Percentiles rank a stretch among this genome's conserved stretches.
Evolutionary conservation across 2,888 invertebrate genomes (phyloP).

Genomic region (Agrypnus murinus): DNA sequence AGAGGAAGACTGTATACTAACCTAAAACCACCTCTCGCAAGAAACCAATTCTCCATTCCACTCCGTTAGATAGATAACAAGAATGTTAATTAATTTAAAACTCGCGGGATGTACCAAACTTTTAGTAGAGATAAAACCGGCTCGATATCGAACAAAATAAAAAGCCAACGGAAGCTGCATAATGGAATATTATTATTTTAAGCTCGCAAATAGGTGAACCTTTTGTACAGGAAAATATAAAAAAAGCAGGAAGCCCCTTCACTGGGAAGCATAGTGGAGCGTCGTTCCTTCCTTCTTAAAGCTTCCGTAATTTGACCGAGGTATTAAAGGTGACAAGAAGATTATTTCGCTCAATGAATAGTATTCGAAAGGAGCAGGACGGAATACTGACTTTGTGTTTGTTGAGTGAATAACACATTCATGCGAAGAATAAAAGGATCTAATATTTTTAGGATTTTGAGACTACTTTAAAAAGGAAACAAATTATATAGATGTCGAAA

Average conservation of each 20-base stretch:
- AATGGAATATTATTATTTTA: conserved; percentile 23
- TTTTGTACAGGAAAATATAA: background rate
- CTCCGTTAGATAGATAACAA: conserved; percentile 66
- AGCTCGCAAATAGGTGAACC: conserved; percentile 8
- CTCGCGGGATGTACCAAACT: conserved; percentile 64
- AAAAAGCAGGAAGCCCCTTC: conserved; percentile 4
- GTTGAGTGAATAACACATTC: conserved; percentile 1
- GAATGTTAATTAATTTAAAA: conserved; percentile 70
- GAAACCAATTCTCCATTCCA: conserved; percentile 65
- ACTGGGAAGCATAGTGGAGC: background rate
- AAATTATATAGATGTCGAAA: background rate
- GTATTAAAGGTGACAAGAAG: conserved; percentile 15
- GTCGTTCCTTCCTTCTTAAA: background rate
- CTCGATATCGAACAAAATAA: conserved; percentile 17
- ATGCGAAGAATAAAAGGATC: background rate
- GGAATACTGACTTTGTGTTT: background rate
- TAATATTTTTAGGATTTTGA: conserved; percentile 12
- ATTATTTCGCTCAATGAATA: conserved; percentile 13
- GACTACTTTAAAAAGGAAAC: no score
- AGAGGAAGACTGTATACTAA: conserved; percentile 56
- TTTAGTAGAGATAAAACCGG: conserved; percentile 56
- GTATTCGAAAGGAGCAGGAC: background rate
- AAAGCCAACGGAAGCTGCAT: conserved; percentile 24
- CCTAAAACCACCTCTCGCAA: conserved; percentile 55
- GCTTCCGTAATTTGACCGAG: conserved; percentile 22